A percentile compares a stretch with the other conserved stretches of the same genome.
Conservation (phyloP, 1,140 invertebrate genomes). For the Tribolium castaneum region DNA sequence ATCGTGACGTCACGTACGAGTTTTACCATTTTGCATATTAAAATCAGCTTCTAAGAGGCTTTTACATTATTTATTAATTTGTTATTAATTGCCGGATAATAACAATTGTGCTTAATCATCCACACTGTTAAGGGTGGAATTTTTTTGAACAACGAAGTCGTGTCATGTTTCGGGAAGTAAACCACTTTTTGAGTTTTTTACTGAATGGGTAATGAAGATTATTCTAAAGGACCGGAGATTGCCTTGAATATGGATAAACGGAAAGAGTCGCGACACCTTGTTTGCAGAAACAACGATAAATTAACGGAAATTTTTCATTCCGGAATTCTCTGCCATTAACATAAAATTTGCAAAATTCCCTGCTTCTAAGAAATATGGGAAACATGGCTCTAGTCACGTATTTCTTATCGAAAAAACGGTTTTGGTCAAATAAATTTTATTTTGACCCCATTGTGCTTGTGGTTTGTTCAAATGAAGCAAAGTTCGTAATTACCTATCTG, state of each 20-base stretch:
- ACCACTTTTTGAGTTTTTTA: too few species aligned
- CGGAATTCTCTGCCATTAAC: neutral
- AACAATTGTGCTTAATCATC: neutral
- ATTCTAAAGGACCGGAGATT: neutral
- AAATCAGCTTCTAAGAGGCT: neutral
- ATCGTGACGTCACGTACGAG: conserved; percentile 9
- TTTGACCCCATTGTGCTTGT: too few species aligned
- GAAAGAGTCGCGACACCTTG: neutral
- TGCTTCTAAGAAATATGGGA: neutral
- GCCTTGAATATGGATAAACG: neutral
- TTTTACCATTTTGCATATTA: neutral
- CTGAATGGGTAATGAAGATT: too few species aligned
- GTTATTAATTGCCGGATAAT: neutral
- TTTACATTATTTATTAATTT: neutral
- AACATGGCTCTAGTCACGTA: neutral
- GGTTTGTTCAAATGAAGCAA: too few species aligned
- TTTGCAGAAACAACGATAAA: neutral
- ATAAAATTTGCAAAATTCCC: neutral
- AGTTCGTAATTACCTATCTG: too few species aligned
- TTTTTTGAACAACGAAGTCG: neutral
- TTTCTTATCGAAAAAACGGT: neutral
- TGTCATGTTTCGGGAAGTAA: too few species aligned
- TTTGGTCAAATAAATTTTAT: too few species aligned
- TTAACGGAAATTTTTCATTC: neutral
- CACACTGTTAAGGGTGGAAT: neutral